Base-by-base conservation (phyloP, 2,888 invertebrate genomes). In the Pterostichus madidus region DNA sequence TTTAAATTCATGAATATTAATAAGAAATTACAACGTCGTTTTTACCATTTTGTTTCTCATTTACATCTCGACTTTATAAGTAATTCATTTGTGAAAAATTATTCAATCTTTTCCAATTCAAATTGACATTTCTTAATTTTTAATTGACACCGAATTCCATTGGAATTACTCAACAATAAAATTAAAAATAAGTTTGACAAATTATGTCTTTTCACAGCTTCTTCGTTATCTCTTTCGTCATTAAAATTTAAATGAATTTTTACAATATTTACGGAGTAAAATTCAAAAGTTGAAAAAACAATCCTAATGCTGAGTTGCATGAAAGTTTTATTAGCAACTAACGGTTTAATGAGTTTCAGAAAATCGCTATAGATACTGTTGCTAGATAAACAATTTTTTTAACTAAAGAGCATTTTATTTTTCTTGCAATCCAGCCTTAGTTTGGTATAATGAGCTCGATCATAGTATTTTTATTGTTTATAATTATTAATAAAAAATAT, bases 1-100 rank as follows among this genome's bases (percentile, higher is more conserved):
- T 64, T 64, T 71, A 44, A 71, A 17, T 8, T 6, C 17, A 71
- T 71, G 68, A 71, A 71, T 71, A 71, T 71, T 71, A 44, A 44
- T 11, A 44, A 17, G 68, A 71, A 71, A 71, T 71, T 71, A 39
- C 68, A 39, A 10, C 44, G 39, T 24, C n/a, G 3, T 44, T 71
- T 71, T 71, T 11, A 44, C n/a, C 44, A 44, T 44, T 71, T 71
- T 44, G 44, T 44, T 32, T 17, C 24, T 71, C 68, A 71, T 71
- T 71, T 71, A 17, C 68, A 71, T 71, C 44, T 39, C 39, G 68
- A 71, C 44, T 71, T 71, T 8, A 15, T 17, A 71, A 71, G 17
- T 17, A 44, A 17, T 44, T 39, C 13, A 71, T 10, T 46, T 35
- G 68, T 11, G 32, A 32, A 71, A 44, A 71, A 39, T 44, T 49